phyloP scores from a whole-genome alignment of 2,888 invertebrate species.

The Drosophila putrida region DNA sequence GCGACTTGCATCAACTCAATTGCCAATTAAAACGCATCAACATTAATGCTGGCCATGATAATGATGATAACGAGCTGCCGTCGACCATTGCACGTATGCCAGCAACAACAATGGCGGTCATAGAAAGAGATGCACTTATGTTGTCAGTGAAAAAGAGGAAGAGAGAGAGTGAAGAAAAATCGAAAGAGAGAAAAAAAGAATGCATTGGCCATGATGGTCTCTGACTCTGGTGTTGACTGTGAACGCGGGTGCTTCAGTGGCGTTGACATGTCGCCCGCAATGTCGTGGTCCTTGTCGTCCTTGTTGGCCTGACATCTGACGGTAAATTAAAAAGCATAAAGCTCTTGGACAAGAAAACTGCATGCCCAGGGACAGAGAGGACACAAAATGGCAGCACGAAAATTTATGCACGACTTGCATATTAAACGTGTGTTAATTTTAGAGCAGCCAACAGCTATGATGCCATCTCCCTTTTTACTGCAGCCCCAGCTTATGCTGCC shows the following conservation, averaged over 20 bases:
- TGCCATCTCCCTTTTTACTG: conserved; percentile 23
- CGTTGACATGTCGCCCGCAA: conserved; percentile 74
- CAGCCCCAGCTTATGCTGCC: not conserved
- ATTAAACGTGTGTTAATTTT: conserved; percentile 81
- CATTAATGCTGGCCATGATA: conserved; percentile 71
- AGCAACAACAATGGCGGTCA: conserved; percentile 51
- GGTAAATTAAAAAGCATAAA: conserved; percentile 79
- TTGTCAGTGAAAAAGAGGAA: conserved; percentile 4
- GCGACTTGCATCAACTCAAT: conserved; percentile 65
- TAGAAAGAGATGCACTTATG: conserved; percentile 16
- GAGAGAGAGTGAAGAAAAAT: not conserved
- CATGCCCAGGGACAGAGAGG: conserved; percentile 30
- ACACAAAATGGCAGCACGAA: conserved; percentile 47
- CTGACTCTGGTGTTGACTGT: conserved; percentile 36
- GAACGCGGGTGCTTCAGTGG: conserved; percentile 49
- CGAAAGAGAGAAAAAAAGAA: conserved; percentile 14
- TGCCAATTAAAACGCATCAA: conserved; percentile 75
- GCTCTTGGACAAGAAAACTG: conserved; percentile 50
- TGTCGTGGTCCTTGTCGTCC: conserved; percentile 63
- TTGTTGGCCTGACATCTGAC: conserved; percentile 69
- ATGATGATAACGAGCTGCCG: conserved; percentile 77
- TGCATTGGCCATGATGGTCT: conserved; percentile 52
- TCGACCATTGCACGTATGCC: conserved; percentile 70
- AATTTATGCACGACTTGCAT: conserved; percentile 81
- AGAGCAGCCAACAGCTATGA: conserved; percentile 63